Evolutionary conservation across 2,113 vertebrate genomes (phyloP), one percentile per base, ranked within the genome.

Genomic region (Blennius ocellaris): DNA sequence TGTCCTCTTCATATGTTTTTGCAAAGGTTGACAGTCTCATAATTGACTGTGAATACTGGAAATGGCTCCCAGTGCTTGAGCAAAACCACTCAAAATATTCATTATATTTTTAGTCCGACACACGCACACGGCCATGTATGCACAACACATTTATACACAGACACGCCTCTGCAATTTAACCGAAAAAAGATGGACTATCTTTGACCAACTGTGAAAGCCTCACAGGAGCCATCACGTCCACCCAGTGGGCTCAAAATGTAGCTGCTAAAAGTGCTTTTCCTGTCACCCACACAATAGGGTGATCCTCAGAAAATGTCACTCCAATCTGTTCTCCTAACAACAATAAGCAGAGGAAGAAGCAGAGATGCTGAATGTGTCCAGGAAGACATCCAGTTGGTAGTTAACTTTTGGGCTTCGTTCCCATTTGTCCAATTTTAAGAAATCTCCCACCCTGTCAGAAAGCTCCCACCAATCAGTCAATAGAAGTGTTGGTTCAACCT

Each of bases 191-290:
- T n/a, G 37, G 7, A 15, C 83, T 82, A 59, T 80, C 37, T 84
- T 81, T 47, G 65, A 61, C 60, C 44, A 40, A 55, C 60, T 74
- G 59, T 66, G 58, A 78, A 82, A 76, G 55, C 44, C 41, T 72
- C 43, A 8, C 64, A 53, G 59, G 16, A 69, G 64, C 21, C 49
- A 54, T 74, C 17, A 61, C 63, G 57, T 73, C 44, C 52, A 50
- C 37, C 70, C 63, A 65, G 65, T 48, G 61, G 61, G 74, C 53
- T n/a, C 8, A 70, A 78, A 70, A 76, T 62, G 63, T 59, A 76
- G 58, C 48, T 45, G 73, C 56, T 82, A 72, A 83, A 78, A 86
- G 70, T 82, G 67, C 71, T 57, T 80, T 75, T 84, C 67, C 66
- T 82, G 56, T 84, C 69, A 77, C 78, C 69, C 55, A 80, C 78